These are phyloP conservation scores for Harpalus rubripes DNA, from an alignment of 2,888 invertebrate genomes.

Conservation along the genomic window DNA sequence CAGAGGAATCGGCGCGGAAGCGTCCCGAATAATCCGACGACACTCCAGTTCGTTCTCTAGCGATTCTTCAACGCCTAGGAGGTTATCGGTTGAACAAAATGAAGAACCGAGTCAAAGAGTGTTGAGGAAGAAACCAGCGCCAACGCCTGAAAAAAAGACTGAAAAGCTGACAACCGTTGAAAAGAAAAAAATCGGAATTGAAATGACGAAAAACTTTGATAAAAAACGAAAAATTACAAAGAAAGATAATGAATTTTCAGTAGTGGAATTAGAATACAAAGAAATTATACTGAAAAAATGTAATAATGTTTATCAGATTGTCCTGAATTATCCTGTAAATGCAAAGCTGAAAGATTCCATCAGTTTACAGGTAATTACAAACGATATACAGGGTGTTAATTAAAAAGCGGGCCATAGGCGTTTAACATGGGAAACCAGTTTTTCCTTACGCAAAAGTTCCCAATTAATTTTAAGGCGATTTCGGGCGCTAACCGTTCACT, in stretches of 20 bases:
- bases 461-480: no score
- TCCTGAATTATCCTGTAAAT: conserved; percentile 79
- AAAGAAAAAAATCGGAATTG: conserved; percentile 52
- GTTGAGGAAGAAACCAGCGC: conserved; percentile 66
- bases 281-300: conserved; percentile 81
- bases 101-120: conserved; percentile 9
- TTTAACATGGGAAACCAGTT: no score
- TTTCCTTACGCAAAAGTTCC: no score
- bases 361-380: conserved; percentile 82
- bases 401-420: no score
- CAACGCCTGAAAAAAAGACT: conserved; percentile 76
- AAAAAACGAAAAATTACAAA: conserved; percentile 69
- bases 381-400: no score
- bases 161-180: conserved; percentile 59
- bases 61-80: conserved; percentile 82
- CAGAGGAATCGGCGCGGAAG: conserved; percentile 82
- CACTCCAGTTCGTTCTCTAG: conserved; percentile 91
- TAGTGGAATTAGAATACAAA: conserved; percentile 71
- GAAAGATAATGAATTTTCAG: conserved; percentile 70
- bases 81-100: conserved; percentile 67
- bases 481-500: no score
- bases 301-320: conserved; percentile 82
- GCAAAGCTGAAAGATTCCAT: conserved; percentile 82
- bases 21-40: conserved; percentile 88
- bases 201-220: conserved; percentile 60